Evolutionary conservation across 2,113 vertebrate species (phyloP).

Genomic region (Glareola pratincola): DNA sequence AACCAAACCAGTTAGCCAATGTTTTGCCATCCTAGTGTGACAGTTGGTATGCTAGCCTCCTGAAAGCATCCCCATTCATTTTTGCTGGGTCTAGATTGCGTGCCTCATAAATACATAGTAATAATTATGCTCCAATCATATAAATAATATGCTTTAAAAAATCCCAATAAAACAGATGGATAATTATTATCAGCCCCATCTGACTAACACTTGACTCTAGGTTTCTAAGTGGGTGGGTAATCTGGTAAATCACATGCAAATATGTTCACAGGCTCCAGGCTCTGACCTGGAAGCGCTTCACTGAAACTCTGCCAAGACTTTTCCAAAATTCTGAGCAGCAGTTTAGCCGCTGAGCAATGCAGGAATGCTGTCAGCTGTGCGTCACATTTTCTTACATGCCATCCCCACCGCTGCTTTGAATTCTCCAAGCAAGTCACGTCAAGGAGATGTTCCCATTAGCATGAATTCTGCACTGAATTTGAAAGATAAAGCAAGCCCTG

Average conservation of each 20-base stretch:
- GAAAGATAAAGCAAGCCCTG: neutral
- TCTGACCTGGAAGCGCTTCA: conserved; percentile 24
- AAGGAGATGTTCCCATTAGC: neutral
- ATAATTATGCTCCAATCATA: neutral
- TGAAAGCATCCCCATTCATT: neutral
- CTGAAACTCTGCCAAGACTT: neutral
- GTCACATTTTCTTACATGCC: neutral
- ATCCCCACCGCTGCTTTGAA: neutral
- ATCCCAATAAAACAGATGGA: neutral
- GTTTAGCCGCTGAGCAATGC: neutral
- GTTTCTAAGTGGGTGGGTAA: conserved; percentile 24
- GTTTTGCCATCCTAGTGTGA: neutral
- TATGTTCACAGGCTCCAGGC: neutral
- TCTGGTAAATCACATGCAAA: conserved; percentile 5
- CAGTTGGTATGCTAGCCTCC: neutral
- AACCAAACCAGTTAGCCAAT: neutral
- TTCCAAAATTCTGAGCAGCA: neutral
- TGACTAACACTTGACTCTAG: conserved; percentile 15
- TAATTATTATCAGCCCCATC: neutral
- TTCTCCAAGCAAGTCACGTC: neutral
- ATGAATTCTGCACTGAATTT: neutral
- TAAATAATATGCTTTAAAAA: neutral
- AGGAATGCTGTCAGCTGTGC: neutral
- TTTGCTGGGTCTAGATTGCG: neutral
- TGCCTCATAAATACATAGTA: neutral